Evolutionary conservation across 2,797 vertebrate species (phyloP), one percentile per base, ranked within the genome.

Genomic region (Avahi laniger): DNA sequence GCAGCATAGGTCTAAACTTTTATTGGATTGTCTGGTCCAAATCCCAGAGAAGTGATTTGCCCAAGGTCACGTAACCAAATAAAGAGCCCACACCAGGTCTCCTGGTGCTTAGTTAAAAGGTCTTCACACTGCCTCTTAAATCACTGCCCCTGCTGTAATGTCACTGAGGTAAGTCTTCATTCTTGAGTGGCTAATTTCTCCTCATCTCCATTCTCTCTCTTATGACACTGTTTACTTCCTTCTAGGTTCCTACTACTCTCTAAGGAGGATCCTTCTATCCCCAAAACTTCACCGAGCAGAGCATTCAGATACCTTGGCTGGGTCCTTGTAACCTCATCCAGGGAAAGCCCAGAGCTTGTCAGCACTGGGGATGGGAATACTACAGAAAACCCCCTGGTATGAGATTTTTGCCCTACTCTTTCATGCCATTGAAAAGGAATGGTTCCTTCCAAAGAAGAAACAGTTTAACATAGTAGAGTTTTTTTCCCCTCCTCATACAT

Each of bases 361-460:
- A 13, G 20, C 11, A 18, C 0, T 2, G 30, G n/a, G 11, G 35
- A 4, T 43, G 5, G 59, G 6, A 28, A 15, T 41, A 7, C 28
- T 48, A 59, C 13, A 26, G 48, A 59, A 57, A 76, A 26, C 3
- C 26, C 7, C 28, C 30, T 4, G 10, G 18, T 17, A 26, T 35
- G 38, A 79, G 63, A 38, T 2, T 35, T 22, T 59, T 24, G 2
- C 4, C 30, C 57, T 5, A 0, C 26, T 78, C 73, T 57, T 75
- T 83, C 35, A 52, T 0, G 12, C 5, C 14, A 18, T 11, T 33
- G n/a, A 54, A 57, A 76, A 93, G 75, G 38, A 78, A 84, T 2
- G 18, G 59, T 28, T 89, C n/a, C 28, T 82, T 65, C 35, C 61
- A 57, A 69, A 79, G 83, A 52, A 92, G 43, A 80, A 70, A 63